These are phyloP conservation scores for Aquatica leii DNA, from an alignment of 2,888 invertebrate genomes.

Conservation along the genomic window DNA sequence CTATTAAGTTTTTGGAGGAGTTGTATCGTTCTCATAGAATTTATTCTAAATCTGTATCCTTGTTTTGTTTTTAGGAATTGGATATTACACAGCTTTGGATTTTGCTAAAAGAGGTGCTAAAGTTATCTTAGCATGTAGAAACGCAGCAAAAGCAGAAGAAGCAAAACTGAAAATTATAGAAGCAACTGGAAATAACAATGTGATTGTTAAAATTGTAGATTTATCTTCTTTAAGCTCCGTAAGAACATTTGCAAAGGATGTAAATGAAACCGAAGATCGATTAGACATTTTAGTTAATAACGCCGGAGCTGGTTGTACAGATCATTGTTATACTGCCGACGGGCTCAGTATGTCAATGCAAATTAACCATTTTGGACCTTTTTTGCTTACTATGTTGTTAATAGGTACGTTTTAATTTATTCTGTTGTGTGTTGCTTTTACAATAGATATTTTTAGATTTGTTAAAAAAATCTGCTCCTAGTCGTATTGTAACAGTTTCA, in stretches of 20 bases:
- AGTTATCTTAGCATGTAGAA: slow-evolving; percentile 65
- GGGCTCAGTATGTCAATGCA: slow-evolving; percentile 71
- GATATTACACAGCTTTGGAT: slow-evolving; percentile 58
- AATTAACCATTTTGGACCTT: slow-evolving; percentile 69
- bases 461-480: slow-evolving; percentile 54
- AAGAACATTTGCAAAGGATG: slow-evolving; percentile 67
- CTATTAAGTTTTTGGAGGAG: too few species aligned
- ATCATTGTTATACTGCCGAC: slow-evolving; percentile 64
- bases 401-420: slow-evolving; percentile 56
- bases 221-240: slow-evolving; percentile 65
- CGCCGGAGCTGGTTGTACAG: slow-evolving; percentile 65
- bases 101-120: slow-evolving; percentile 62
- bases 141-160: slow-evolving; percentile 51
- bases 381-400: slow-evolving; percentile 72
- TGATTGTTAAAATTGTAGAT: slow-evolving; percentile 62
- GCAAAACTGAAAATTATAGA: slow-evolving; percentile 47
- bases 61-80: slow-evolving; percentile 59
- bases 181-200: slow-evolving; percentile 53
- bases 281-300: slow-evolving; percentile 72
- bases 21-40: neutral
- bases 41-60: too few species aligned
- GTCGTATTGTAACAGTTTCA: slow-evolving; percentile 54
- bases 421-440: neutral
- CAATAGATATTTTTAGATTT: slow-evolving; percentile 58
- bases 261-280: slow-evolving; percentile 63